These are phyloP conservation scores for Resseliella maxima DNA, from an alignment of 2,888 invertebrate genomes.

Conservation along the genomic window DNA sequence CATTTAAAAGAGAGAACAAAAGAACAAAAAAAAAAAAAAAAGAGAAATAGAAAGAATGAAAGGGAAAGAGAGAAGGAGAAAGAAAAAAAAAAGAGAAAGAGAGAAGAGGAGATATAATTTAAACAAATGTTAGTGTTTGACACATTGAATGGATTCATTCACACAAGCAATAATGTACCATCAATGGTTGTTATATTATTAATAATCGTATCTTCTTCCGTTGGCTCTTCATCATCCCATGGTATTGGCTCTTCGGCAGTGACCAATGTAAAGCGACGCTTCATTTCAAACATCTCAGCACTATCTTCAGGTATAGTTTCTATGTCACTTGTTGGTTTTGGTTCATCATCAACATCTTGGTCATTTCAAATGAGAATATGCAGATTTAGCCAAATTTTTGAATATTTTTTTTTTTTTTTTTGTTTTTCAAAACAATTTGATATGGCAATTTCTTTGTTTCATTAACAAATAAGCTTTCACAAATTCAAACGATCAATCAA, in stretches of 20 bases:
- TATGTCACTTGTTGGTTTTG: slow-evolving; percentile 60
- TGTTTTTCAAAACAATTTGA: too few species aligned
- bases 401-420: too few species aligned
- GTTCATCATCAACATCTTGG: slow-evolving; percentile 60
- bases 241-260: slow-evolving; percentile 63
- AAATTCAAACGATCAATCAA: too few species aligned
- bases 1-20: slow-evolving; percentile 58
- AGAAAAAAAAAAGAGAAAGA: neutral
- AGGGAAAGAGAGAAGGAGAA: slow-evolving; percentile 55
- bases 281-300: slow-evolving; percentile 61
- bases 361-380: neutral
- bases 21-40: neutral
- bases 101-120: too few species aligned
- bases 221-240: slow-evolving; percentile 61
- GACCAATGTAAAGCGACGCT: slow-evolving; percentile 66
- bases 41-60: slow-evolving; percentile 52
- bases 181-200: neutral
- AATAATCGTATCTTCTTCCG: neutral
- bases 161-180: slow-evolving; percentile 56
- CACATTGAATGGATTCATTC: neutral
- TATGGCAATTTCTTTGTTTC: too few species aligned
- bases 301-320: slow-evolving; percentile 53
- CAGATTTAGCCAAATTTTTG: neutral
- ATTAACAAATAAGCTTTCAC: too few species aligned
- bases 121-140: neutral